phyloP scores from a whole-genome alignment of 2,888 invertebrate genomes.

The Iselma pallidipennis region DNA sequence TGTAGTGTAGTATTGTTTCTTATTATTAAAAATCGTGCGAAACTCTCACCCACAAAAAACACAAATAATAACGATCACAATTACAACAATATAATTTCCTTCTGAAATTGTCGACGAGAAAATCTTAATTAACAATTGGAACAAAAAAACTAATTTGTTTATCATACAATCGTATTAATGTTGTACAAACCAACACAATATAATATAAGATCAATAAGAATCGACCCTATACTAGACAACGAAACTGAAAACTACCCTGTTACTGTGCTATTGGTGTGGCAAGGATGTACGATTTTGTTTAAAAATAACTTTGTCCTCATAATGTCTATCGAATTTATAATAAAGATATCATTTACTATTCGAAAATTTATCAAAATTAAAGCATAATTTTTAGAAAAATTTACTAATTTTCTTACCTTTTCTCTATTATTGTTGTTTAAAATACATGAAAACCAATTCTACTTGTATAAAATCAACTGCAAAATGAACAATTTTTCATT shows the following conservation, averaged over 20 bases:
- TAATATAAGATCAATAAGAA: not conserved
- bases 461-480: not conserved
- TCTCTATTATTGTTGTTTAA: not conserved
- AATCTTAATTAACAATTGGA: too few relatives aligned
- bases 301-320: not conserved
- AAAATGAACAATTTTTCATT: not conserved
- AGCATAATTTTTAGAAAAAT: too few relatives aligned
- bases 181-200: not conserved
- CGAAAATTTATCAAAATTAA: too few relatives aligned
- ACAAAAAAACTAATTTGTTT: not conserved
- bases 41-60: too few relatives aligned
- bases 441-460: not conserved
- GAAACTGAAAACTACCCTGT: not conserved
- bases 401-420: not conserved
- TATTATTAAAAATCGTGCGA: too few relatives aligned
- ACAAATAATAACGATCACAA: too few relatives aligned
- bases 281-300: too few relatives aligned
- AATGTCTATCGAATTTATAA: not conserved
- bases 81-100: too few relatives aligned
- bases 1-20: too few relatives aligned
- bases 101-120: not conserved
- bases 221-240: not conserved
- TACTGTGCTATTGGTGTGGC: not conserved
- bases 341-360: not conserved
- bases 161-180: not conserved